Base-by-base conservation (phyloP, 2,113 vertebrate genomes). In the Lagopus muta region DNA sequence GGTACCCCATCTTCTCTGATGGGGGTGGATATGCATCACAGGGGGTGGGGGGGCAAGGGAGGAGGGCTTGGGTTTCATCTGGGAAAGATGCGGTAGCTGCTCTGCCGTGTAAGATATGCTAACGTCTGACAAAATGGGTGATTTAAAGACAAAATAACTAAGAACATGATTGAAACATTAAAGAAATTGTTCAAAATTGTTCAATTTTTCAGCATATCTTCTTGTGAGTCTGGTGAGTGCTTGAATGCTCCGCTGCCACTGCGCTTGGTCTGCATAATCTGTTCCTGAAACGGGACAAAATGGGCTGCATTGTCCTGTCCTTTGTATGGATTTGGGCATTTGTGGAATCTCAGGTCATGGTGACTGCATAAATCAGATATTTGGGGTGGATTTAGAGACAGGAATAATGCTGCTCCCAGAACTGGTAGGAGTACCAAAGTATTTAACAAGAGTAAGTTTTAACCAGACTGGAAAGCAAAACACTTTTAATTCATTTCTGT, bases 51-150 rank as follows among this genome's bases (percentile, higher is more conserved):
- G 55, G 38, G 65, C 61, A 18, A 24, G 4, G 13, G 12, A 82
- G 6, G 30, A 54, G 10, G 45, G 1, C 2, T 7, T 34, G 28
- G n/a, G 34, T 36, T 36, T n/a, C 62, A 5, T 10, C 13, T 7
- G 64, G 38, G 20, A 6, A 6, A 50, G 55, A 4, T 6, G 18
- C 30, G 48, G 21, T 61, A 22, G 48, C 54, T 43, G 24, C 0
- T 22, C 69, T 28, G 20, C 48, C 6, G 0, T 6, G 0, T 6
- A 27, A 60, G 16, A 19, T 8, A 27, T 4, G 3, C 11, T 16
- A 19, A 3, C 8, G 11, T 20, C 13, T 25, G 28, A 5, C 11
- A 3, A 18, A 28, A 22, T 32, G 6, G 72, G 50, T 25, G 58
- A 32, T 57, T 22, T 4, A 24, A 4, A 69, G 72, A 22, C 52